Evolutionary conservation across 2,888 invertebrate species (phyloP).

Genomic region (Halictus quadricinctus): DNA sequence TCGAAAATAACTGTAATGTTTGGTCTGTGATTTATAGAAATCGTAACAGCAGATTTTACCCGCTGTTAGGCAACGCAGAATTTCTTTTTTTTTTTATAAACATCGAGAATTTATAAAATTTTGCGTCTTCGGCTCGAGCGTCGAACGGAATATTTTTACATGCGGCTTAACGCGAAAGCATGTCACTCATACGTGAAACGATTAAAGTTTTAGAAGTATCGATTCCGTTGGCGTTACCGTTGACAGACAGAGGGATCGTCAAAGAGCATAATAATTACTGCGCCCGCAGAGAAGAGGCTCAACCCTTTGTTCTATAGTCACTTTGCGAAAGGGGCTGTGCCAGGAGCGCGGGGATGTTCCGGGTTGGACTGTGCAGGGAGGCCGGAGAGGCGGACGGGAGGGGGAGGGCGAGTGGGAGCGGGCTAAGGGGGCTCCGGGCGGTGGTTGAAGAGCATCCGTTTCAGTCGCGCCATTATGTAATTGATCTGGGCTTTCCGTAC

Average conservation of each 20-base stretch:
- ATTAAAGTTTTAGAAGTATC: slow-evolving; percentile 81
- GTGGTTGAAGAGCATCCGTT: slow-evolving; percentile 75
- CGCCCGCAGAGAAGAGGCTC: slow-evolving; percentile 81
- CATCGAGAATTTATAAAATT: background rate
- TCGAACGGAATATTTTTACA: slow-evolving; percentile 49
- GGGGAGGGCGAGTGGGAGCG: background rate
- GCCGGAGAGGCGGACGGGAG: slow-evolving; percentile 8
- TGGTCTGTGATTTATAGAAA: too few species aligned
- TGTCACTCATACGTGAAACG: slow-evolving; percentile 68
- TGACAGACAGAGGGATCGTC: slow-evolving; percentile 81
- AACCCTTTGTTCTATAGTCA: slow-evolving; percentile 82
- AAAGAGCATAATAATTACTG: slow-evolving; percentile 82
- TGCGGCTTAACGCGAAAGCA: slow-evolving; percentile 34
- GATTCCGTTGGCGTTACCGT: slow-evolving; percentile 76
- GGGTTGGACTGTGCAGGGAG: background rate
- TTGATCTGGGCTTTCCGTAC: slow-evolving; percentile 77
- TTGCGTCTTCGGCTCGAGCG: background rate
- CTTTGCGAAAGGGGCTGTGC: slow-evolving; percentile 77
- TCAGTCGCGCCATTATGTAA: slow-evolving; percentile 79
- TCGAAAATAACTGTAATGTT: too few species aligned
- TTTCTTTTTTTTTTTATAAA: background rate
- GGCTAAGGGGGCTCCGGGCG: slow-evolving; percentile 62
- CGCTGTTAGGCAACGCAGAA: background rate
- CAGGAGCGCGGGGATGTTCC: slow-evolving; percentile 47
- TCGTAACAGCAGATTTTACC: too few species aligned